Evolutionary conservation across 1,140 invertebrate genomes (phyloP).

Genomic region (Caenorhabditis inopinata): DNA sequence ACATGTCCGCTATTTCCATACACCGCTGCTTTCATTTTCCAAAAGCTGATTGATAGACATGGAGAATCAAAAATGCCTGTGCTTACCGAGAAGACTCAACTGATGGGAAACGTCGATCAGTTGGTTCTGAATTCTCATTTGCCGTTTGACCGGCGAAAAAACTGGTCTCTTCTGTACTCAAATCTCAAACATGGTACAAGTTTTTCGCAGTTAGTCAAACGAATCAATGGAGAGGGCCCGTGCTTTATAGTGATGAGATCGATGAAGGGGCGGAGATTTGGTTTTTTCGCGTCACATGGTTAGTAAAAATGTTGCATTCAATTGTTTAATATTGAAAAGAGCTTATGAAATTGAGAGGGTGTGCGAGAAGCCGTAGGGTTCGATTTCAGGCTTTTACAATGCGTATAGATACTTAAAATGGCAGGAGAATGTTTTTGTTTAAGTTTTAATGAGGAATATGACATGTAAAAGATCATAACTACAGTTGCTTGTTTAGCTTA

Average conservation of each 20-base stretch:
- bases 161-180: slow-evolving; percentile 67
- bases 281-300: slow-evolving; percentile 77
- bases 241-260: slow-evolving; percentile 71
- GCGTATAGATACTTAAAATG: too few relatives aligned
- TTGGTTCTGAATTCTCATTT: slow-evolving; percentile 64
- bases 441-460: too few relatives aligned
- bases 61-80: neutral
- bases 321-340: too few relatives aligned
- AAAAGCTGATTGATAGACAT: neutral
- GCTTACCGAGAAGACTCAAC: neutral
- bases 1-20: neutral
- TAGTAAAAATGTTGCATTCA: too few relatives aligned
- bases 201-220: slow-evolving; percentile 65
- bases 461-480: too few relatives aligned
- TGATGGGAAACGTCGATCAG: neutral
- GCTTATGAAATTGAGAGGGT: too few relatives aligned
- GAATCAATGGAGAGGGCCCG: slow-evolving; percentile 65
- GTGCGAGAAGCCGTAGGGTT: too few relatives aligned
- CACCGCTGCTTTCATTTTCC: neutral
- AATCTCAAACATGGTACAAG: slow-evolving; percentile 64
- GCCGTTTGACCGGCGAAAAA: slow-evolving; percentile 55
- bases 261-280: slow-evolving; percentile 80
- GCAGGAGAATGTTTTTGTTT: too few relatives aligned
- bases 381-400: too few relatives aligned
- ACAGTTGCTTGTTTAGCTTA: too few relatives aligned